Conservation (phyloP, 2,888 invertebrate genomes). For the Hymenopus coronatus region DNA sequence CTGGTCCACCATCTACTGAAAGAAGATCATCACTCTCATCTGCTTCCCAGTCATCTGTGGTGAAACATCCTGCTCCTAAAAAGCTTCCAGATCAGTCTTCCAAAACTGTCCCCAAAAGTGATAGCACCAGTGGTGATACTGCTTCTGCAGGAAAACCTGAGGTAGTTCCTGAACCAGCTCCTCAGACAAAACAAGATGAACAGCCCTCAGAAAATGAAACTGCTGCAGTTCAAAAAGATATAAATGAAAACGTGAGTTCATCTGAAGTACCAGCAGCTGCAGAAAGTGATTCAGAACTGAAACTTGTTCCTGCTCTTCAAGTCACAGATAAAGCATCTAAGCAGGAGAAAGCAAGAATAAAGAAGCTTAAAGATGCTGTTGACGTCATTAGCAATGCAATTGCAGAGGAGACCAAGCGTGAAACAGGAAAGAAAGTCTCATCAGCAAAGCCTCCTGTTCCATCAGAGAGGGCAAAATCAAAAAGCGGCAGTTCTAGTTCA, state of each 20-base stretch:
- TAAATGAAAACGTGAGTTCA: slow-evolving; percentile 44
- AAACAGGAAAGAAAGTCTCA: slow-evolving; percentile 4
- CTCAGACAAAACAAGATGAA: neutral
- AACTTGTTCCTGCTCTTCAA: slow-evolving; percentile 19
- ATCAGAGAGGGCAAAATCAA: slow-evolving; percentile 4
- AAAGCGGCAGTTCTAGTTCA: neutral
- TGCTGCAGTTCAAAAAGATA: slow-evolving; percentile 41
- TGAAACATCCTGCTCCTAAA: neutral
- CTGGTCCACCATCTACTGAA: slow-evolving; percentile 5
- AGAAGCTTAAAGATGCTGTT: slow-evolving; percentile 64
- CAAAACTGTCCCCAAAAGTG: neutral
- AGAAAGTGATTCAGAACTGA: slow-evolving; percentile 23
- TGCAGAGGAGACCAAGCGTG: slow-evolving; percentile 34
- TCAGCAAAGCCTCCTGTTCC: slow-evolving; percentile 26
- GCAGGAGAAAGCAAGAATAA: slow-evolving; percentile 43
- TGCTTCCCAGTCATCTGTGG: neutral
- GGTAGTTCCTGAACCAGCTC: neutral
- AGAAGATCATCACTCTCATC: neutral
- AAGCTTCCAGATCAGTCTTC: neutral
- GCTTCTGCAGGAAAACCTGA: neutral
- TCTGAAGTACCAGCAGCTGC: slow-evolving; percentile 42
- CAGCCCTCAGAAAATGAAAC: slow-evolving; percentile 38
- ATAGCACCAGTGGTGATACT: neutral
- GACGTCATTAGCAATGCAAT: slow-evolving; percentile 72
- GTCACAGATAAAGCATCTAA: slow-evolving; percentile 14